Conservation (phyloP, 2,797 vertebrate genomes). For the Helostoma temminkii region DNA sequence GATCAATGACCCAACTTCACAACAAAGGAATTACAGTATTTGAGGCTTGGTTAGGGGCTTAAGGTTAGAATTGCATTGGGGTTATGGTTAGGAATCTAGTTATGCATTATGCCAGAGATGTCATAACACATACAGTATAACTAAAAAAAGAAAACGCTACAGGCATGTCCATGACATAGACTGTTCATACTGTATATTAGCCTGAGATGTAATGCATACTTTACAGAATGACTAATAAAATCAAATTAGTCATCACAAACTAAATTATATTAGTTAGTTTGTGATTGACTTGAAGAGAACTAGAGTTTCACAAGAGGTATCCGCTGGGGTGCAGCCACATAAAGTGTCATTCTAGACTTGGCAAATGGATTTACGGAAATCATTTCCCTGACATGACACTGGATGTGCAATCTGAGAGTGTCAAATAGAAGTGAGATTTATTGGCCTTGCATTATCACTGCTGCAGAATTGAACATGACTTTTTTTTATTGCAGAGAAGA, state of each 20-base stretch:
- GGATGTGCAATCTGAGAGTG: slow-evolving; percentile 63
- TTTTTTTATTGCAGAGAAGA: slow-evolving; percentile 9
- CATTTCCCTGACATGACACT: slow-evolving; percentile 41
- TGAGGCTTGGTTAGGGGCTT: no score
- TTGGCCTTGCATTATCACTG: slow-evolving; percentile 34
- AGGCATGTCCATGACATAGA: background rate
- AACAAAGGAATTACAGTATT: no score
- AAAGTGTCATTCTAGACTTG: slow-evolving; percentile 30
- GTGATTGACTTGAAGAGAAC: background rate
- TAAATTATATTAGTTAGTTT: background rate
- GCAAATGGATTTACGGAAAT: slow-evolving; percentile 54
- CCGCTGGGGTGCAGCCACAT: slow-evolving; percentile 12
- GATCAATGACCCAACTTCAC: no score
- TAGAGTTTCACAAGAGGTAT: slow-evolving; percentile 4
- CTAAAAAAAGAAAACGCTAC: no score
- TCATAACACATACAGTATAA: no score
- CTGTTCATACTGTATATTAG: background rate
- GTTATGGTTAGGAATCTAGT: background rate
- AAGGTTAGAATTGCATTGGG: background rate
- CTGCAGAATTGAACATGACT: slow-evolving; percentile 12
- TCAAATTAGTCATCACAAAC: no score
- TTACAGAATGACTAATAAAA: slow-evolving; percentile 1
- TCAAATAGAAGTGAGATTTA: slow-evolving; percentile 59
- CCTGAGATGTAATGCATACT: background rate
- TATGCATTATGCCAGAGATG: no score